A percentile compares a stretch with the other conserved stretches of the same genome.
Conservation (phyloP, 2,113 vertebrate genomes). For the Urocolius indicus region DNA sequence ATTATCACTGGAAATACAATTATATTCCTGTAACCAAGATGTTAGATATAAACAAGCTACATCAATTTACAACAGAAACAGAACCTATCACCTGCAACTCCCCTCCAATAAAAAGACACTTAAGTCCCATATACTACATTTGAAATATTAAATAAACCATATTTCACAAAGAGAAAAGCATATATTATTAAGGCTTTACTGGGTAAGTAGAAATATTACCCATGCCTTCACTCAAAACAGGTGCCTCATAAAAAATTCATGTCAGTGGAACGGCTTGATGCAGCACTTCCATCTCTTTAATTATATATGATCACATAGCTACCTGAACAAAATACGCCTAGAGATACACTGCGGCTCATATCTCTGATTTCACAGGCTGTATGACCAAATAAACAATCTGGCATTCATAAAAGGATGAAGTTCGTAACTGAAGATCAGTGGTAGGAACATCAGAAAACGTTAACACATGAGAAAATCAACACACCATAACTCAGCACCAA, state of each 20-base stretch:
- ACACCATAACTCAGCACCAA: not conserved
- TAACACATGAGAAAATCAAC: not conserved
- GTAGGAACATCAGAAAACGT: not conserved
- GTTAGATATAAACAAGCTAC: not conserved
- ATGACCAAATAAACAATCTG: slow-evolving; percentile 18
- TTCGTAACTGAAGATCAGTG: not conserved
- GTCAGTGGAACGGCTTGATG: slow-evolving; percentile 40
- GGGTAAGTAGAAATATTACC: slow-evolving; percentile 55
- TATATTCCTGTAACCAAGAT: not conserved
- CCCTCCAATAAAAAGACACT: slow-evolving; percentile 46
- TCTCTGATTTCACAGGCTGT: slow-evolving; percentile 39
- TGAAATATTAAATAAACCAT: slow-evolving; percentile 48
- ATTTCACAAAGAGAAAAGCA: slow-evolving; percentile 34
- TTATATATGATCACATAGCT: slow-evolving; percentile 53
- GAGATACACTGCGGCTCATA: not conserved
- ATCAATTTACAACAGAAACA: not conserved
- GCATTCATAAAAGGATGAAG: not conserved
- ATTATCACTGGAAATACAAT: not conserved
- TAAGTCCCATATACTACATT: slow-evolving; percentile 3
- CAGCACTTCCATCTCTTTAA: slow-evolving; percentile 44
- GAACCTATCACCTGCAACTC: not conserved
- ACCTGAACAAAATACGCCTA: slow-evolving; percentile 31
- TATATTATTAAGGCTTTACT: slow-evolving; percentile 67
- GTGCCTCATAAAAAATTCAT: slow-evolving; percentile 70
- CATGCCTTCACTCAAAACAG: slow-evolving; percentile 50